Evolutionary conservation across 2,113 vertebrate genomes (phyloP).

Genomic region (Clinocottus analis): DNA sequence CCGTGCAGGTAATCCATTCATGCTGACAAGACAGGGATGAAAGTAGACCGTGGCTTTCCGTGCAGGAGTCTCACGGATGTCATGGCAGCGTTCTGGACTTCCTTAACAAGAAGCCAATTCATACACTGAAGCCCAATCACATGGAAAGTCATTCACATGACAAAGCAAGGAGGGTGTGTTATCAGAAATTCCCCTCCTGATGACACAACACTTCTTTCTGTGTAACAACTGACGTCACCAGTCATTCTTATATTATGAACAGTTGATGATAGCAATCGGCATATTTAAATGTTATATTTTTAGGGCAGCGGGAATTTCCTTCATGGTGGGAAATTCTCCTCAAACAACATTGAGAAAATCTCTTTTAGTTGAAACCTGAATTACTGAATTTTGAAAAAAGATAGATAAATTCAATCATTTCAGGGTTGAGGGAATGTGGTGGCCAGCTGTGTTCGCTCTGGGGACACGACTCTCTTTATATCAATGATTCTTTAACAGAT

Average conservation of each 20-base stretch:
- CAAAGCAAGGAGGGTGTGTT: neutral
- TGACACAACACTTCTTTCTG: conserved; percentile 4
- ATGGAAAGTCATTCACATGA: neutral
- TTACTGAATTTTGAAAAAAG: neutral
- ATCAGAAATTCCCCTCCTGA: neutral
- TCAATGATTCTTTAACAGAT: conserved; percentile 3
- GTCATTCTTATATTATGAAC: neutral
- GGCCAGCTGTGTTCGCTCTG: conserved; percentile 8
- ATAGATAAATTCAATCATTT: neutral
- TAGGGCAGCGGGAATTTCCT: neutral
- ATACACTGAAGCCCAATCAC: neutral
- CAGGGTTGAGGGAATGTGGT: neutral
- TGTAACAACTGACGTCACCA: conserved; percentile 11
- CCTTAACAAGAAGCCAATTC: neutral
- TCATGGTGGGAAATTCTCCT: neutral
- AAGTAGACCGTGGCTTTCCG: conserved; percentile 28
- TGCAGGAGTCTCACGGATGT: neutral
- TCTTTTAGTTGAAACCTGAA: conserved; percentile 8
- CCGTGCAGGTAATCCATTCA: conserved; percentile 32
- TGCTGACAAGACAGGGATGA: conserved; percentile 34
- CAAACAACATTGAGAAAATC: neutral
- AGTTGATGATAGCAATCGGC: neutral
- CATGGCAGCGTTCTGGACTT: conserved; percentile 14
- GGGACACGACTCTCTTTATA: neutral
- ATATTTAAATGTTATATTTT: conserved; percentile 22